These are phyloP conservation scores for Callyntrura guangdongensis DNA, from an alignment of 2,888 invertebrate genomes.

Conservation along the genomic window DNA sequence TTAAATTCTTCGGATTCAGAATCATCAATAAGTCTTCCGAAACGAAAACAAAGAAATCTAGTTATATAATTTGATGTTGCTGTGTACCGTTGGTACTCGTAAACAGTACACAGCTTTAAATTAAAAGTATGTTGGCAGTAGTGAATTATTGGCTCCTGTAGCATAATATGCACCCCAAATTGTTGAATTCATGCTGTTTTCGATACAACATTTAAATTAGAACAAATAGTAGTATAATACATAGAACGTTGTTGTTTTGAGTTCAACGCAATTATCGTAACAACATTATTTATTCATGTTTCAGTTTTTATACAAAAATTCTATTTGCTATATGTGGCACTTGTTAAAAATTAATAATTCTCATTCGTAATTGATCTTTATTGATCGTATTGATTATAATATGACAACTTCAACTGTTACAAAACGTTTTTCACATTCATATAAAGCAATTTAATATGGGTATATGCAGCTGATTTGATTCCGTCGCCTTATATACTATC, in stretches of 20 bases:
- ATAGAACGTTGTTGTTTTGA: too few relatives aligned
- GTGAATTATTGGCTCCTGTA: neutral
- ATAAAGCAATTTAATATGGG: neutral
- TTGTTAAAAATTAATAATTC: conserved; percentile 45
- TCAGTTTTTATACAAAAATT: conserved; percentile 12
- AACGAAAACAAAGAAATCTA: conserved; percentile 58
- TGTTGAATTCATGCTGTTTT: neutral
- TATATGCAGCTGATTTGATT: neutral
- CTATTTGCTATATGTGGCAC: conserved; percentile 35
- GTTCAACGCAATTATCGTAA: neutral
- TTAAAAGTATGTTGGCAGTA: neutral
- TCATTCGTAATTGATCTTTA: neutral
- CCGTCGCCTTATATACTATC: conserved; percentile 57
- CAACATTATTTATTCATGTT: conserved; percentile 13
- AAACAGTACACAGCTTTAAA: too few relatives aligned
- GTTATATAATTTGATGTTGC: conserved; percentile 48
- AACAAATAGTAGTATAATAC: too few relatives aligned
- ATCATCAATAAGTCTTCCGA: conserved; percentile 47
- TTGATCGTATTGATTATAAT: neutral
- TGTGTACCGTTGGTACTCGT: too few relatives aligned
- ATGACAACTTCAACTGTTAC: neutral
- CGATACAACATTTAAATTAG: too few relatives aligned
- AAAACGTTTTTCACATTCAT: neutral
- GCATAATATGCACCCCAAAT: neutral
- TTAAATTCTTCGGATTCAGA: conserved; percentile 72